Conservation (phyloP, 2,888 invertebrate species). For the Ennomos quercinarius region DNA sequence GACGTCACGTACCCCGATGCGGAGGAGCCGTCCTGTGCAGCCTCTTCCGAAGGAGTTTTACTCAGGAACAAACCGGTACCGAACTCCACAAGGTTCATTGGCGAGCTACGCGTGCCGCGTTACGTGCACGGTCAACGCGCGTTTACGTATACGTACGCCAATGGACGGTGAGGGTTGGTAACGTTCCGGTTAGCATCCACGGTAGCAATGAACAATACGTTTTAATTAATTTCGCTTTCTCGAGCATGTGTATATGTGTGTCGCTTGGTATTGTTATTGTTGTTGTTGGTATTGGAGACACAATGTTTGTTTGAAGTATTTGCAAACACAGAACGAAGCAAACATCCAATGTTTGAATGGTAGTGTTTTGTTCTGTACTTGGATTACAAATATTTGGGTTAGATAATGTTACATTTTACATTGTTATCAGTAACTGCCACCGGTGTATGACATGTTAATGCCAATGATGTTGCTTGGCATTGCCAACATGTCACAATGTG, state of each 20-base stretch:
- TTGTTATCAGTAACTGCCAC: conserved; percentile 29
- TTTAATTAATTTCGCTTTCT: conserved; percentile 61
- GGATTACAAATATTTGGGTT: conserved; percentile 23
- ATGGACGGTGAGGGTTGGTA: conserved; percentile 63
- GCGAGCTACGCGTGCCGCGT: conserved; percentile 86
- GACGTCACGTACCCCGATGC: conserved; percentile 87
- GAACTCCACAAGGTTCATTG: conserved; percentile 98
- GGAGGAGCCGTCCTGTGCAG: conserved; percentile 88
- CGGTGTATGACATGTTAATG: conserved; percentile 33
- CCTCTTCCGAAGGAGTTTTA: conserved; percentile 96
- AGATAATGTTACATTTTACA: conserved; percentile 11
- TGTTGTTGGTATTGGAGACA: conserved; percentile 9
- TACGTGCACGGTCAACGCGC: conserved; percentile 6
- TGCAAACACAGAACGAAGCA: conserved; percentile 28
- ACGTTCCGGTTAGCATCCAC: conserved; percentile 77
- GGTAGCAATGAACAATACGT: conserved; percentile 80
- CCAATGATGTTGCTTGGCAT: conserved; percentile 28
- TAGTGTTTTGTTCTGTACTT: conserved; percentile 28
- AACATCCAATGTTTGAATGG: conserved; percentile 19
- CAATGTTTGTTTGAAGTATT: conserved; percentile 11
- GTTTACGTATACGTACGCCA: conserved; percentile 41
- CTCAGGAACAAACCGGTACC: conserved; percentile 96
- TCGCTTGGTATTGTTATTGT: conserved; percentile 43
- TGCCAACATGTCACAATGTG: conserved; percentile 33
- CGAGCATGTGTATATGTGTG: conserved; percentile 62